phyloP scores from a whole-genome alignment of 1,140 invertebrate genomes.

The Zaprionus davidi region DNA sequence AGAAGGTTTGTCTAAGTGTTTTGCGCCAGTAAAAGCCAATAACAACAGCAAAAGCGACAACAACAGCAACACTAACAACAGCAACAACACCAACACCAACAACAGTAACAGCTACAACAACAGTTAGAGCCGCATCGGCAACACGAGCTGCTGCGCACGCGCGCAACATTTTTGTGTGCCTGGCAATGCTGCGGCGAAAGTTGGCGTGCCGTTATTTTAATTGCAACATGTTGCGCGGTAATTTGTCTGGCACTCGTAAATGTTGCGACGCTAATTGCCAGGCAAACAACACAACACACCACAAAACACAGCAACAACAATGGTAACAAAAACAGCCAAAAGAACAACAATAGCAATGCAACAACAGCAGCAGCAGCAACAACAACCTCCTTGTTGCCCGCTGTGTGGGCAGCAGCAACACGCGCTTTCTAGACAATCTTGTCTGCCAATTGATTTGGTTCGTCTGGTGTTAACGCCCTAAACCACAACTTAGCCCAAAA shows the following conservation, averaged over 20 bases:
- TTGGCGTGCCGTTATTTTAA: constrained; percentile 81
- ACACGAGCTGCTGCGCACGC: constrained; percentile 66
- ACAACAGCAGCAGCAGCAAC: constrained; percentile 28
- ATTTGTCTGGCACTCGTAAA: constrained; percentile 81
- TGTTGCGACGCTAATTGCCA: constrained; percentile 77
- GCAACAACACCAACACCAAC: background rate
- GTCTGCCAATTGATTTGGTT: constrained; percentile 63
- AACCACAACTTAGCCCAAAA: constrained; percentile 49
- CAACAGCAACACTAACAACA: constrained; percentile 27
- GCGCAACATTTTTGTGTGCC: constrained; percentile 69
- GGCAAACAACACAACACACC: constrained; percentile 40
- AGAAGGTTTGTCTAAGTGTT: constrained; percentile 79
- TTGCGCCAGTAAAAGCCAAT: constrained; percentile 50
- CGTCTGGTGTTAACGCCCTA: constrained; percentile 60
- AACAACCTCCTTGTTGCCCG: constrained; percentile 29
- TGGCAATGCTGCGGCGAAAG: constrained; percentile 67
- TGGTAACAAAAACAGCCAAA: constrained; percentile 36
- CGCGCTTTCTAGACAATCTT: constrained; percentile 15
- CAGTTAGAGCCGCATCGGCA: constrained; percentile 11
- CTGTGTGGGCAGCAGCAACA: constrained; percentile 44
- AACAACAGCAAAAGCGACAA: constrained; percentile 25
- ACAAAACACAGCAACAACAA: constrained; percentile 23
- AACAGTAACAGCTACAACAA: constrained; percentile 28
- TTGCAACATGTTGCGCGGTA: constrained; percentile 80
- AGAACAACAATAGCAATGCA: background rate